Evolutionary conservation across 1,140 invertebrate genomes (phyloP), one percentile per base, ranked within the genome.

Genomic region (Bombus terrestris): DNA sequence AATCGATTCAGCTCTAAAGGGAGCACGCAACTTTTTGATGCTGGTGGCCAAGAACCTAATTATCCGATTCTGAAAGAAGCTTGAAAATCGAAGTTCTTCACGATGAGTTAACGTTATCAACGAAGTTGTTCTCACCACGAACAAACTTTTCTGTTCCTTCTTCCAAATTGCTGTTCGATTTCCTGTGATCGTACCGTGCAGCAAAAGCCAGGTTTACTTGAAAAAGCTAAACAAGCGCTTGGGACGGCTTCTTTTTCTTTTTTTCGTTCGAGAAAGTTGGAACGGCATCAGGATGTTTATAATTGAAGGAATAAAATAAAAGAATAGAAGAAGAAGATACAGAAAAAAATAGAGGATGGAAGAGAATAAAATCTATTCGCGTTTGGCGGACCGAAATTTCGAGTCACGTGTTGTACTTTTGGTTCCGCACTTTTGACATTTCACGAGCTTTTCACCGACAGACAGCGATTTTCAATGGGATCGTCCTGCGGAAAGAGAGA

Each of bases 381-480:
- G 41, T 62, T 69, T 15, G 43, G 35, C 41, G 53, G 32, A 43
- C 62, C 37, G 69, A 83, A 82, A 86, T 86, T 83, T 86, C 53
- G 53, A 62, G 64, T 47, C 71, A 75, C 43, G 39, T n/a, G 37
- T 37, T 43, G 71, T 32, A 32, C 39, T 76, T 83, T 83, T 10
- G 15, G 47, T 28, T 25, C 72, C 22, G 72, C 64, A 83, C 80
- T 86, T 83, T 83, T 68, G 53, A 83, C 62, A 64, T 86, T 83
- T 86, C 69, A 53, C 80, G 53, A 39, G 80, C 81, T 69, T 83
- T 83, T 76, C 80, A 83, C 35, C 18, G 39, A 18, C 32, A 15
- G n/a, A 39, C 43, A 66, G 47, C 47, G 79, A 86, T 86, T 86
- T 83, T 83, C 85, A 86, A 69, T 71, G 72, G 80, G 41, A 86